A percentile compares a stretch with the other conserved stretches of the same genome.
Conservation (phyloP, 2,888 invertebrate species). For the Dynastes hyllus region DNA sequence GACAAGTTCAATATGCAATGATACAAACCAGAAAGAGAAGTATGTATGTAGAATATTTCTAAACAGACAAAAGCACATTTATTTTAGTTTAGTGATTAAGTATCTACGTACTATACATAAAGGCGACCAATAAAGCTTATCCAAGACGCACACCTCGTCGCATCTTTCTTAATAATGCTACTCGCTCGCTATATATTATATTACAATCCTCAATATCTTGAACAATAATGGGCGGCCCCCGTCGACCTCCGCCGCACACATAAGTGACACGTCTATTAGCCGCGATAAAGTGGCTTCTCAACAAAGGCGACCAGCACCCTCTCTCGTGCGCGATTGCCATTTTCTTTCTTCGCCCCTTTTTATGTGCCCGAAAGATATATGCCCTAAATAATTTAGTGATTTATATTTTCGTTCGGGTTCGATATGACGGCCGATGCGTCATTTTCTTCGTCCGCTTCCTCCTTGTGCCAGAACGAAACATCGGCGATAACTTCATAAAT, state of each 20-base stretch:
- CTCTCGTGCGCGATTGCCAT: conserved; percentile 14
- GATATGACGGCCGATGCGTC: background rate
- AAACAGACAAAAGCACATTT: too few species aligned
- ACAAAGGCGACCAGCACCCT: conserved; percentile 23
- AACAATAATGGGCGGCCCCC: conserved; percentile 34
- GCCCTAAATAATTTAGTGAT: conserved; percentile 46
- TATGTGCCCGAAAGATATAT: conserved; percentile 16
- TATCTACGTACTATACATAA: too few species aligned
- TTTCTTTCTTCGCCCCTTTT: conserved; percentile 1
- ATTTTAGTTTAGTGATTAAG: too few species aligned
- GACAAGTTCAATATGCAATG: too few species aligned
- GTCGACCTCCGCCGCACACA: conserved; percentile 18
- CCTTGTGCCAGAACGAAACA: conserved; percentile 14
- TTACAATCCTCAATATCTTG: conserved; percentile 45
- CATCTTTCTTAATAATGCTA: conserved; percentile 31
- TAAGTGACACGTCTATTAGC: conserved; percentile 45
- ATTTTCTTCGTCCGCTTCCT: background rate
- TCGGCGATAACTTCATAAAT: conserved; percentile 17
- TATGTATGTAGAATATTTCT: too few species aligned
- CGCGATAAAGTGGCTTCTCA: conserved; percentile 40
- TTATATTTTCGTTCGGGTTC: conserved; percentile 17
- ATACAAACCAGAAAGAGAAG: too few species aligned
- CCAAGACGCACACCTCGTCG: background rate
- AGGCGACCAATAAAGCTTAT: too few species aligned
- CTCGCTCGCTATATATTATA: conserved; percentile 36